phyloP scores from a whole-genome alignment of 2,113 vertebrate species.

The Xyrauchen texanus region DNA sequence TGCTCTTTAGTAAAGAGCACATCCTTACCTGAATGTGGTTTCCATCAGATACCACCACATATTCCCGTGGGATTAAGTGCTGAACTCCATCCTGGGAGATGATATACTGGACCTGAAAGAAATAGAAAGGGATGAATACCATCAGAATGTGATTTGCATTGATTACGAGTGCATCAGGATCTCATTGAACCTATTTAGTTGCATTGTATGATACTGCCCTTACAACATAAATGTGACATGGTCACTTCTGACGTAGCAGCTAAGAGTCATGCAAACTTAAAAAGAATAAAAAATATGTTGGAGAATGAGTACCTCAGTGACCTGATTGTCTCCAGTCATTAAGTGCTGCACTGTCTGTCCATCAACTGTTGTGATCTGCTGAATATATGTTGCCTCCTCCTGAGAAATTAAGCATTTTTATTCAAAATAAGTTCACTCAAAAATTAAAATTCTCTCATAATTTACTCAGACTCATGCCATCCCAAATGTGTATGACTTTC shows the following conservation, averaged over 20 bases:
- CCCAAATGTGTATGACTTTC: too few species aligned
- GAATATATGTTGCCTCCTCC: constrained; percentile 93
- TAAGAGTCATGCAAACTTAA: background rate
- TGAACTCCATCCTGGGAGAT: constrained; percentile 92
- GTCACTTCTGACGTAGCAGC: background rate
- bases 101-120: constrained; percentile 90
- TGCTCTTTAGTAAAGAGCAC: background rate
- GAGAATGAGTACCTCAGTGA: constrained; percentile 64
- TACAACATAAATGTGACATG: background rate
- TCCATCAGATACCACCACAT: constrained; percentile 90
- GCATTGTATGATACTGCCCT: too few species aligned
- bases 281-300: background rate
- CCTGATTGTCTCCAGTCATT: constrained; percentile 91
- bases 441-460: too few species aligned
- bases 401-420: constrained; percentile 58
- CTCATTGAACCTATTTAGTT: too few species aligned
- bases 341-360: constrained; percentile 94
- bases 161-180: background rate
- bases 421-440: background rate
- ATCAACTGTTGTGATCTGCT: constrained; percentile 93
- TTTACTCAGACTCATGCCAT: too few species aligned
- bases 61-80: constrained; percentile 93
- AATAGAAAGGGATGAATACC: background rate
- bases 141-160: background rate
- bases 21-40: constrained; percentile 91